These are phyloP conservation scores for Mormoops blainvillei DNA, from an alignment of 2,113 vertebrate genomes.

Conservation along the genomic window DNA sequence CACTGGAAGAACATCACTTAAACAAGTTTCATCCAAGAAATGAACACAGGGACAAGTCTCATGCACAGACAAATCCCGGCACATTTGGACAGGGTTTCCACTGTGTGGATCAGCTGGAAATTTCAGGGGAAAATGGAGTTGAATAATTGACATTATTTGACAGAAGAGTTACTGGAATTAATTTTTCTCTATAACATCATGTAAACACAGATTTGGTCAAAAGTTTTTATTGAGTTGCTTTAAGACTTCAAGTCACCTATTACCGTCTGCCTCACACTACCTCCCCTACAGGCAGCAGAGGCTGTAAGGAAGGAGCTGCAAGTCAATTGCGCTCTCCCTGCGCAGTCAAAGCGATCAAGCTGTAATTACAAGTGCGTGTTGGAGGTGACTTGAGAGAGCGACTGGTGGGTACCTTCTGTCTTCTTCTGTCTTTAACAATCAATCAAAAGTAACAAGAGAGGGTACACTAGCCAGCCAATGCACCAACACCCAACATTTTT, in stretches of 20 bases:
- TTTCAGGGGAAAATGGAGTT: neutral
- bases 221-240: neutral
- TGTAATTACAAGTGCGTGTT: slow-evolving; percentile 31
- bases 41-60: neutral
- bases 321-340: neutral
- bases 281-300: neutral
- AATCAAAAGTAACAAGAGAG: slow-evolving; percentile 53
- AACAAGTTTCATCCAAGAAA: neutral
- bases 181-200: neutral
- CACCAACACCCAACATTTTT: neutral
- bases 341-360: neutral
- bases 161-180: neutral
- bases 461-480: neutral
- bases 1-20: neutral
- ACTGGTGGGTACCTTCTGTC: neutral
- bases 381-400: neutral
- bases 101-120: neutral
- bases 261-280: neutral
- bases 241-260: neutral
- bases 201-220: neutral
- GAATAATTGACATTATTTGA: neutral
- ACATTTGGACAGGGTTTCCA: neutral
- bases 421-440: slow-evolving; percentile 38
- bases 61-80: neutral
- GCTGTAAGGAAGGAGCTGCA: neutral